Conservation (phyloP, 2,888 invertebrate species). For the Drepana falcataria region DNA sequence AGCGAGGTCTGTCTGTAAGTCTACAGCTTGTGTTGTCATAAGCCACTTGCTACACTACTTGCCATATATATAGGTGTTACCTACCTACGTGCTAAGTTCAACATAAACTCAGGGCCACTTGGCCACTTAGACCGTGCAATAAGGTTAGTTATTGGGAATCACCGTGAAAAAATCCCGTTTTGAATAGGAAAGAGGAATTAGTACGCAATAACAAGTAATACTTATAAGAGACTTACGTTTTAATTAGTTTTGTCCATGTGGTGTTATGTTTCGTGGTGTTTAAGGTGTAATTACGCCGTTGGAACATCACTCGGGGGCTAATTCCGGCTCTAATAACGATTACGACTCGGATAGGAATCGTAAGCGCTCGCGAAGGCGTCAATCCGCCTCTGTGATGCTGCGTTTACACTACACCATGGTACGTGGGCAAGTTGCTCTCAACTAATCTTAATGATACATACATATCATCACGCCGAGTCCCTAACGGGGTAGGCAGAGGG, state of each 20-base stretch:
- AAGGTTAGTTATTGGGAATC: not conserved
- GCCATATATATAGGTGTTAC: no score
- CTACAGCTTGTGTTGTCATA: no score
- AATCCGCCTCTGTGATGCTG: constrained; percentile 43
- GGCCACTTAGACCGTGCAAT: no score
- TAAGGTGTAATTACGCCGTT: constrained; percentile 40
- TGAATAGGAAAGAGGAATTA: not conserved
- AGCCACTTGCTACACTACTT: no score
- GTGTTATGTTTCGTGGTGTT: constrained; percentile 38
- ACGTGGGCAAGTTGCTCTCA: not conserved
- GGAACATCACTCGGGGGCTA: constrained; percentile 49
- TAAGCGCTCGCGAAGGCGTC: constrained; percentile 49
- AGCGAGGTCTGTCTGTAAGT: no score
- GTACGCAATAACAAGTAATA: constrained; percentile 6
- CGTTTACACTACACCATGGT: constrained; percentile 22
- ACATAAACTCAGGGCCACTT: no score
- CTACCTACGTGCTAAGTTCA: no score
- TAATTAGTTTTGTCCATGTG: constrained; percentile 30
- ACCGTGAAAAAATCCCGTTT: not conserved
- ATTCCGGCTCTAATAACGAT: constrained; percentile 59
- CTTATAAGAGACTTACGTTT: constrained; percentile 4
- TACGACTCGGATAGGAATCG: constrained; percentile 47
- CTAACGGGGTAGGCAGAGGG: no score
- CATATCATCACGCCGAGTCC: no score
- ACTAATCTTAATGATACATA: no score